phyloP scores from a whole-genome alignment of 1,140 invertebrate species.

The Drosophila trapezifrons region DNA sequence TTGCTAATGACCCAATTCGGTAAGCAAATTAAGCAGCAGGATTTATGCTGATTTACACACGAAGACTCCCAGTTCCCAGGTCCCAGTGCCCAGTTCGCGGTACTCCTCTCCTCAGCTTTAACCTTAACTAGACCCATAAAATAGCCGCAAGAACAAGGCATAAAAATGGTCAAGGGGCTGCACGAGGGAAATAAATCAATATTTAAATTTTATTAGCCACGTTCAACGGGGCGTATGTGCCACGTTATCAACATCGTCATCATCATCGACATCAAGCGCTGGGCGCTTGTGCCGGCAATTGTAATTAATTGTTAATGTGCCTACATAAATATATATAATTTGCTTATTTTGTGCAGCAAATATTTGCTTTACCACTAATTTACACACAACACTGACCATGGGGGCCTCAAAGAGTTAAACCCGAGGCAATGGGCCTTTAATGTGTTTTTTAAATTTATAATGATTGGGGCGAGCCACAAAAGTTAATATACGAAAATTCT shows the following conservation, averaged over 20 bases:
- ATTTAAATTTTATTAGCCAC: slow-evolving; percentile 71
- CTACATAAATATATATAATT: slow-evolving; percentile 64
- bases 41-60: slow-evolving; percentile 61
- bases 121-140: slow-evolving; percentile 46
- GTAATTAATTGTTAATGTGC: slow-evolving; percentile 75
- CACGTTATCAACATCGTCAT: slow-evolving; percentile 56
- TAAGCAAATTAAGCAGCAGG: slow-evolving; percentile 53
- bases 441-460: slow-evolving; percentile 49
- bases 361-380: slow-evolving; percentile 65
- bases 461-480: slow-evolving; percentile 33
- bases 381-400: slow-evolving; percentile 44
- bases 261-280: slow-evolving; percentile 17
- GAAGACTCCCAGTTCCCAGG: slow-evolving; percentile 13
- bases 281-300: slow-evolving; percentile 35
- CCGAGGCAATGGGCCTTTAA: slow-evolving; percentile 27
- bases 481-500: slow-evolving; percentile 42
- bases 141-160: slow-evolving; percentile 41
- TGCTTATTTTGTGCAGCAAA: slow-evolving; percentile 52
- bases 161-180: slow-evolving; percentile 39
- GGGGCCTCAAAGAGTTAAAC: slow-evolving; percentile 24
- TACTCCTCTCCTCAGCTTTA: neutral
- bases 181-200: slow-evolving; percentile 65
- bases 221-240: slow-evolving; percentile 60
- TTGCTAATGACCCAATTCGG: slow-evolving; percentile 69
- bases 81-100: neutral